Conservation (phyloP, 2,888 invertebrate species). For the Idaea straminata region DNA sequence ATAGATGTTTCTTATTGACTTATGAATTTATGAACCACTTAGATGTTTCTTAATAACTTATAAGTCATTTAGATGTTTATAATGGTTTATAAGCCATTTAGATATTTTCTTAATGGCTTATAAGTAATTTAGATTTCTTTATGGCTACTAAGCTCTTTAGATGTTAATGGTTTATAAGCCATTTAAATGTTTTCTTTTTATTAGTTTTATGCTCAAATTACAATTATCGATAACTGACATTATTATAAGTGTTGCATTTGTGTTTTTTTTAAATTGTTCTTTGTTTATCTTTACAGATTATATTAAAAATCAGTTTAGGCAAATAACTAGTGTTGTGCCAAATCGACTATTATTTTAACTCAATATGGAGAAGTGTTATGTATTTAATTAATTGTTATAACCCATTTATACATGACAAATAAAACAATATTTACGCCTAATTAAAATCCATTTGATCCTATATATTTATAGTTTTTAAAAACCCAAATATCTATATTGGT, state of each 20-base stretch:
- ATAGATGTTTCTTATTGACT: too few relatives aligned
- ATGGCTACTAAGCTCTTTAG: too few relatives aligned
- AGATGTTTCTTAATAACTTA: too few relatives aligned
- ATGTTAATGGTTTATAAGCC: too few relatives aligned
- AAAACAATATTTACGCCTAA: too few relatives aligned
- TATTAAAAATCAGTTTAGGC: background rate
- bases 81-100: too few relatives aligned
- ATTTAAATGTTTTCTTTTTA: background rate
- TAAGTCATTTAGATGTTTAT: too few relatives aligned
- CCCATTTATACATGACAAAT: background rate
- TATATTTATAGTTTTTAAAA: background rate
- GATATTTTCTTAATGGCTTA: too few relatives aligned
- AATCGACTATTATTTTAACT: background rate
- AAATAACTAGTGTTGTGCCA: background rate
- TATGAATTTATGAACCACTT: too few relatives aligned
- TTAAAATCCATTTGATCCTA: background rate
- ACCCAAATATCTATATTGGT: background rate
- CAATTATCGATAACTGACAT: background rate
- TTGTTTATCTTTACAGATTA: background rate
- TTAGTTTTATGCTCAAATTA: background rate
- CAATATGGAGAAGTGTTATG: background rate
- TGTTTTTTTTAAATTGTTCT: background rate
- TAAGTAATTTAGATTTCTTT: too few relatives aligned
- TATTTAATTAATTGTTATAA: background rate
- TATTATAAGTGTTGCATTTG: background rate